Base-by-base conservation (phyloP, 2,888 invertebrate genomes). In the Tenthredo amoena region DNA sequence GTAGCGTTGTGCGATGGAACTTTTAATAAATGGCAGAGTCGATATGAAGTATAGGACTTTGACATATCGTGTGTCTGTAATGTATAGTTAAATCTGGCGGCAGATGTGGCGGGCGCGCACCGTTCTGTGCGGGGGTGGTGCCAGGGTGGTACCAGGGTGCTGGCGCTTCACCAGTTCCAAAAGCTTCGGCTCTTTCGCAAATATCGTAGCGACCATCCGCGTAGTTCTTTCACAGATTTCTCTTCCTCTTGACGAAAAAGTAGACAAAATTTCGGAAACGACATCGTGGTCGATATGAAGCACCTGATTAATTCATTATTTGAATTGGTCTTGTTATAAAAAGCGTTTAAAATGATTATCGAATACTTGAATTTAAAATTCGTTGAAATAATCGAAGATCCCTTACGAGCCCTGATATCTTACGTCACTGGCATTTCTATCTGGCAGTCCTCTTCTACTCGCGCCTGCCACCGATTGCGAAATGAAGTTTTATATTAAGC, bases 1-100 rank as follows among this genome's bases (percentile, higher is more conserved):
- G 83, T 68, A 86, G 89, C 89, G 89, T 47, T 86, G 90, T 89
- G 92, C 93, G 92, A 93, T 93, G 93, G 93, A 93, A 93, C 93
- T 93, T 93, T 93, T 93, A 93, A 93, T 93, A 93, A 93, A 93
- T 93, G 93, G 93, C 92, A 88, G 91, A 93, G 93, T 93, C 93
- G 93, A 93, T 93, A 93, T 93, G 93, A 93, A 93, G 93, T 93
- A 93, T 93, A 93, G 93, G 93, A 93, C 93, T 93, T 93, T 93
- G 93, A 93, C 93, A 93, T 93, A 93, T 93, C 93, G 93, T 92
- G 93, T 93, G 93, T 93, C 93, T 93, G 93, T 93, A 93, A 93
- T 93, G 93, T 93, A 93, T 93, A 93, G 93, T 93, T 93, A 93
- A 93, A 93, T 93, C 93, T 93, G 93, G 93, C 92, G 90, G 92